Base-by-base conservation (phyloP, 2,797 vertebrate genomes). In the Ceryle rudis region DNA sequence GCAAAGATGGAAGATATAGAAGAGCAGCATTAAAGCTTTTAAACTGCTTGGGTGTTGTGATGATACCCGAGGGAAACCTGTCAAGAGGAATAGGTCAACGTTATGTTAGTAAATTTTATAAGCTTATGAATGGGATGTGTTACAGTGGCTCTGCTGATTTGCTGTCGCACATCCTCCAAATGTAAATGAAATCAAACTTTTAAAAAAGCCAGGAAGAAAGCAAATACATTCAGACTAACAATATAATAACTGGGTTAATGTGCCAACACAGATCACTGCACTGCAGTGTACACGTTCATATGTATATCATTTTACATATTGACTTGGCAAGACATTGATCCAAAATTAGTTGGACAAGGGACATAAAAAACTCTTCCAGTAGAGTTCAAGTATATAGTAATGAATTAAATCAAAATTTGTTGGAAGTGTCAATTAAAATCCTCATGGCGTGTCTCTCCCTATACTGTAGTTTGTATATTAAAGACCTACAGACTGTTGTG, bases 351-450 rank as follows among this genome's bases (percentile, higher is more conserved):
- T 95, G 91, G 72, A 89, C 37, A 80, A 73, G 25, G 17, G 33
- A 47, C 58, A 60, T 51, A 71, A 86, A 90, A 57, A 33, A 0
- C 6, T 93, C 22, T 16, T 89, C 61, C 60, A 80, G 64, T 0
- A 82, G 23, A 57, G 23, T 77, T 92, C 33, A 94, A 77, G 28
- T 42, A 31, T 69, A 22, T 22, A 44, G 42, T 55, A 22, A 86
- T 97, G 58, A 91, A 97, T 96, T 95, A 77, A 97, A 78, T 49
- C 37, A 71, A 82, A 88, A 20, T 90, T 69, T 90, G 44, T 94
- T 96, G 86, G 88, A 95, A 97, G 58, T 94, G 91, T 89, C 95
- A 97, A 97, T 96, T 74, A 74, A 87, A 81, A 82, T 90, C 87
- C 67, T 95, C 81, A 86, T 0, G 4, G 55, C 71, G 22, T 60